These are phyloP conservation scores for Dilophus febrilis DNA, from an alignment of 2,888 invertebrate species.

Conservation along the genomic window DNA sequence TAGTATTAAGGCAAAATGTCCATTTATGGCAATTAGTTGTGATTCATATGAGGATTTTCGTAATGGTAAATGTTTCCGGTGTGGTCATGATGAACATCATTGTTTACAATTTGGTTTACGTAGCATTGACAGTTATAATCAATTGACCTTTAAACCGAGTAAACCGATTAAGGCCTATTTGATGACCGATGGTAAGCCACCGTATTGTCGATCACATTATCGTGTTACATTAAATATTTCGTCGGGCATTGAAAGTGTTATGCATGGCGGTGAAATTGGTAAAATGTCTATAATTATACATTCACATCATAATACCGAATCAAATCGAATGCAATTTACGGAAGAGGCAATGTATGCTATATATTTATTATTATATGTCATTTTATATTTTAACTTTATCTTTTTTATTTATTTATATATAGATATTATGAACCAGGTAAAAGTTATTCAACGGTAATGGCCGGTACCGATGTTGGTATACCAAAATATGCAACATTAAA, in stretches of 20 bases:
- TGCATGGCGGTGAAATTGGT: conserved; percentile 66
- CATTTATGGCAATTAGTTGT: conserved; percentile 64
- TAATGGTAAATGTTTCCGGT: conserved; percentile 52
- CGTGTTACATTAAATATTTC: conserved; percentile 57
- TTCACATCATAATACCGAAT: conserved; percentile 40
- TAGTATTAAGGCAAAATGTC: conserved; percentile 60
- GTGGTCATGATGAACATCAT: conserved; percentile 42
- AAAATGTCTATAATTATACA: conserved; percentile 48
- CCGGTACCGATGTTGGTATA: conserved; percentile 47
- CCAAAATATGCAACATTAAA: conserved; percentile 51
- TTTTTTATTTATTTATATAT: no score
- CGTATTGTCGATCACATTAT: conserved; percentile 74
- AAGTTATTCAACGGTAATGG: conserved; percentile 46
- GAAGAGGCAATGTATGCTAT: conserved; percentile 29
- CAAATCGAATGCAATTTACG: conserved; percentile 41
- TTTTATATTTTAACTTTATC: no score
- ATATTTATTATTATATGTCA: not conserved
- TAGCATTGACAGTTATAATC: conserved; percentile 36
- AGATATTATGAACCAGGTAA: conserved; percentile 44
- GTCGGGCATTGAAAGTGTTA: conserved; percentile 44
- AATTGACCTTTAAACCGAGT: conserved; percentile 17
- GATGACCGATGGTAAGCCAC: conserved; percentile 48
- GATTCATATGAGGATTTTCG: conserved; percentile 58
- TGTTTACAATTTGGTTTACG: conserved; percentile 55
- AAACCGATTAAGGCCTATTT: conserved; percentile 46